Conservation (phyloP, 2,113 vertebrate species). For the Daphoenositta chrysoptera region DNA sequence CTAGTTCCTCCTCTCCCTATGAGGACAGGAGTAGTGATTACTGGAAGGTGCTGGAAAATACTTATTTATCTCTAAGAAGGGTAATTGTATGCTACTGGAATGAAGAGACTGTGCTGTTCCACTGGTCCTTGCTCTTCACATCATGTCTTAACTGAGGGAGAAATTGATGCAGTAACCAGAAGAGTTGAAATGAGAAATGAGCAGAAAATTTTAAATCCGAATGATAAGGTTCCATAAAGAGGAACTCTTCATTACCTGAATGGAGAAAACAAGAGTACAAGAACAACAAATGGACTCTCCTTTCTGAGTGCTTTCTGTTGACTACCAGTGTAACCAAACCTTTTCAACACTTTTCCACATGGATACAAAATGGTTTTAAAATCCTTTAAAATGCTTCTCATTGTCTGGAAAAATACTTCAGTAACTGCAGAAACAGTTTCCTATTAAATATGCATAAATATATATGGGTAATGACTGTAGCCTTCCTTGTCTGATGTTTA, state of each 20-base stretch:
- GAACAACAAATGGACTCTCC: background rate
- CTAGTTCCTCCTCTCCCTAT: background rate
- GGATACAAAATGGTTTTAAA: background rate
- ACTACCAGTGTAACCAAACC: background rate
- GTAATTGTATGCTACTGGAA: background rate
- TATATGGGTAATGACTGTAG: background rate
- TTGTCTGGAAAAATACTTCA: background rate
- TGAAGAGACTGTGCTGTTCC: background rate
- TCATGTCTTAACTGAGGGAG: background rate
- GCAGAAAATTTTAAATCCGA: background rate
- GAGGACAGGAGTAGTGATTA: background rate
- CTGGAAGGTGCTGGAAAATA: constrained; percentile 9
- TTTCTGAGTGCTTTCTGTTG: background rate
- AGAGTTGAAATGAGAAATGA: background rate
- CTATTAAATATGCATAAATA: background rate
- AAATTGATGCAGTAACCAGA: background rate
- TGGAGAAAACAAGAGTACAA: background rate
- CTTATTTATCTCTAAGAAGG: background rate
- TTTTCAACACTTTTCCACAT: background rate
- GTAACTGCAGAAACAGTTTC: background rate
- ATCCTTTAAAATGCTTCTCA: background rate
- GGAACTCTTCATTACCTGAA: background rate
- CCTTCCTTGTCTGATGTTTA: background rate
- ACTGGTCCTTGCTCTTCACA: background rate
- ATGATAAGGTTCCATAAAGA: background rate